Base-by-base conservation (phyloP, 2,888 invertebrate genomes). In the Thumatha senex region DNA sequence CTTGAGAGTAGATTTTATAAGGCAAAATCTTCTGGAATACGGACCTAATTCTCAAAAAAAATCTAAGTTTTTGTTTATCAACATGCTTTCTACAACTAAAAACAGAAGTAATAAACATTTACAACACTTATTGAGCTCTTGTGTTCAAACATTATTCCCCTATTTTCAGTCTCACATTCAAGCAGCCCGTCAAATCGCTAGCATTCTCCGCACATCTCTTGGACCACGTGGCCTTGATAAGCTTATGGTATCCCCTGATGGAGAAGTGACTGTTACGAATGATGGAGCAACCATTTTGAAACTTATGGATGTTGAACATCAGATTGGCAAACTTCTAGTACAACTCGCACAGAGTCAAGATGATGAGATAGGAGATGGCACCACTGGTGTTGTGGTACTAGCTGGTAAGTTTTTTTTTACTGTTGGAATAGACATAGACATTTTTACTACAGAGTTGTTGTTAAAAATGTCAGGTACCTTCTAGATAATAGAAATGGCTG, bases 251-350 rank as follows among this genome's bases (percentile, higher is more conserved):
- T 97, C 97, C 9, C 92, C 97, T 0, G 99, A 99, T 84, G 99
- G 99, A 29, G 99, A 99, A 70, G 96, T 99, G 1, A 98, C 98
- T 0, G 97, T 99, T 36, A 99, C 99, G 40, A 99, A 99, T 78
- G 99, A 99, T 89, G 99, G 99, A 18, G 99, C 99, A n/a, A 99
- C 99, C 0, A 99, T 99, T 74, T 93, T 99, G 66, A 98, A 98
- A 86, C 93, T 97, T 89, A 99, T 99, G 99, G 99, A 99, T 82
- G 98, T 99, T 7, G 98, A 99, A 29, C 99, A 99, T 82, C 97
- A 99, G 93, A 98, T 99, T 68, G 99, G 98, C 34, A 99, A 99
- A 84, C 92, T 99, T 44, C 95, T 99, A 94, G 99, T 99, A 18
- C 98, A 99, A 82, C 87, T 99, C 53, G 98, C 98, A 24, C 98